Evolutionary conservation across 2,888 invertebrate genomes (phyloP), one percentile per base, ranked within the genome.

Genomic region (Agrotis segetum): DNA sequence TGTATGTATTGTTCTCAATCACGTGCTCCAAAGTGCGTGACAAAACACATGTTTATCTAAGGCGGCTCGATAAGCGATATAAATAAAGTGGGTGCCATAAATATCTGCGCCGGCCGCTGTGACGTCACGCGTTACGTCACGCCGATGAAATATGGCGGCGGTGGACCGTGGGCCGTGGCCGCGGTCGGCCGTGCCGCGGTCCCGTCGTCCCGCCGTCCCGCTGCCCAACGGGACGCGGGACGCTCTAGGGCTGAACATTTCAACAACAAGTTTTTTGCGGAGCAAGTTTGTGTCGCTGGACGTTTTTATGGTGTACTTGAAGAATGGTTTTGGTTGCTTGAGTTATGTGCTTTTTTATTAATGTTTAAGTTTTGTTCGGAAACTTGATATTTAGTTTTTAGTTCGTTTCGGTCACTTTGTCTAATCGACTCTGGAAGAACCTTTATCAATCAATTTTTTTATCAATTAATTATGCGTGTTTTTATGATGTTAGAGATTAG

Each of bases 61-160:
- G 64, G 67, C 61, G 49, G 60, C 68, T 72, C 81, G 71, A 84
- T 81, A 81, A 73, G 67, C 81, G 77, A 77, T 84, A 82, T 84
- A 81, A 82, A 82, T 84, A 84, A 81, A 81, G 81, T 76, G 73
- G 67, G 59, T 76, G 79, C 78, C 81, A 80, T 80, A 79, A 71
- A 79, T 83, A 79, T 79, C 78, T 59, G 70, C 50, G 58, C 68
- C 68, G 74, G 79, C 58, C 69, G 61, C 62, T 69, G 76, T 84
- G 82, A 82, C 82, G 75, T 73, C 84, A 74, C 77, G 86, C 66
- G 76, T 58, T 62, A 63, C 78, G 77, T 75, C 74, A 71, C 77
- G 40, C 6, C 75, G 67, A 78, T 86, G 83, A 86, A 74, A 77
- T 86, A 86, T 82, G 61, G 80, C 71, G 73, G 86, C 55, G 73